Conservation (phyloP, 64 coral and sea anemone species). For the Montipora efflorescens region DNA sequence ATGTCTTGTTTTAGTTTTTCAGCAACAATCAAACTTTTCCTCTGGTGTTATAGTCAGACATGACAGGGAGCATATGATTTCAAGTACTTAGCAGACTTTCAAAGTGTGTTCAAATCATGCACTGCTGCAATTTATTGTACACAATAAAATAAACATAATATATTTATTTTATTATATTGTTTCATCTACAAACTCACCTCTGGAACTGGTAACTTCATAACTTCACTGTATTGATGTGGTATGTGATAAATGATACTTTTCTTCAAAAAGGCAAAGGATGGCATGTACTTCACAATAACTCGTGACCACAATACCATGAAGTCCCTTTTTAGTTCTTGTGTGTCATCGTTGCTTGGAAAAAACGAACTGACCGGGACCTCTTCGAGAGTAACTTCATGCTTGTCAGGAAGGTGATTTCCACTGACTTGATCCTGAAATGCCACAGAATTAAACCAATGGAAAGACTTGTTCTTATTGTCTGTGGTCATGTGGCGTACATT, state of each 20-base stretch:
- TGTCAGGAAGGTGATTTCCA: conserved; percentile 44
- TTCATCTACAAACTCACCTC: not conserved
- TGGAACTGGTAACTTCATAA: not conserved
- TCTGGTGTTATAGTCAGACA: no score
- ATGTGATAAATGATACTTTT: not conserved
- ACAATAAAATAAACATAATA: no score
- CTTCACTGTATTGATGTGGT: conserved; percentile 14
- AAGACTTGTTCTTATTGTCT: conserved; percentile 43
- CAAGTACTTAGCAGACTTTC: no score
- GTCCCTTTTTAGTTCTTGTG: not conserved
- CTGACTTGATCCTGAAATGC: conserved; percentile 34
- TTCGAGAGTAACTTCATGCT: not conserved
- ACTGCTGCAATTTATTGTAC: no score
- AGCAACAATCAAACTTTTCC: no score
- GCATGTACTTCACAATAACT: not conserved
- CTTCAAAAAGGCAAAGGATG: not conserved
- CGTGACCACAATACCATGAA: conserved; percentile 15
- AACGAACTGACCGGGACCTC: not conserved
- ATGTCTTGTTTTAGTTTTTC: no score
- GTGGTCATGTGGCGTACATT: conserved; percentile 45
- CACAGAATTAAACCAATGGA: conserved; percentile 33
- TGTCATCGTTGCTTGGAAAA: conserved; percentile 1
- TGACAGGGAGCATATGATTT: no score
- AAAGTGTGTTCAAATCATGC: no score
- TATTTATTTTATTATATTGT: no score